Conservation (phyloP, 2,797 vertebrate species). For the Myripristis jacobus region DNA sequence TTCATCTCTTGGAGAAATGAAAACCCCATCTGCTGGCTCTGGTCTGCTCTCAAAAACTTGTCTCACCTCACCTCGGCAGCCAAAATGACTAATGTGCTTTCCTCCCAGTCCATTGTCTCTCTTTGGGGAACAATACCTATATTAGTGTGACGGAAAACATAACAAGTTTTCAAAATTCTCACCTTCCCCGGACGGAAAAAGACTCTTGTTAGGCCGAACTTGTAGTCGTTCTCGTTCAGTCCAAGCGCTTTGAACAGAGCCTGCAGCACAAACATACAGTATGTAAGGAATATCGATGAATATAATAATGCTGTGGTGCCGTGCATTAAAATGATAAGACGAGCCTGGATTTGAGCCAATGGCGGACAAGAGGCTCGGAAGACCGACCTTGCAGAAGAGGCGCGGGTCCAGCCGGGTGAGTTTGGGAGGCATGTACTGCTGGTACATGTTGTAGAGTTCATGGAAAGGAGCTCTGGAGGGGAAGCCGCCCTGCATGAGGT, state of each 20-base stretch:
- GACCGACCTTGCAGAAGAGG: slow-evolving; percentile 94
- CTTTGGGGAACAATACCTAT: slow-evolving; percentile 20
- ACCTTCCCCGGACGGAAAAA: slow-evolving; percentile 99
- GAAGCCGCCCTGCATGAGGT: slow-evolving; percentile 99
- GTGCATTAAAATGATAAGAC: not conserved
- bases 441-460: slow-evolving; percentile 99
- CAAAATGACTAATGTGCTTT: slow-evolving; percentile 34
- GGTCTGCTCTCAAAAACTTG: slow-evolving; percentile 24
- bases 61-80: slow-evolving; percentile 38
- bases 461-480: slow-evolving; percentile 96
- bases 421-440: slow-evolving; percentile 95
- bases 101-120: slow-evolving; percentile 29
- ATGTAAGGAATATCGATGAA: not conserved
- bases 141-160: slow-evolving; percentile 1
- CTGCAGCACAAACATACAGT: slow-evolving; percentile 75
- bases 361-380: not conserved
- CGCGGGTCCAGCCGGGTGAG: slow-evolving; percentile 93
- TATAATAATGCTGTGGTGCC: not conserved
- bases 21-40: slow-evolving; percentile 51
- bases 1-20: slow-evolving; percentile 53
- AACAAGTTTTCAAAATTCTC: slow-evolving; percentile 54
- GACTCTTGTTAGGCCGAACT: slow-evolving; percentile 96
- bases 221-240: slow-evolving; percentile 96
- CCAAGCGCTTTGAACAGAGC: slow-evolving; percentile 98
- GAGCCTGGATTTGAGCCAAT: not conserved